Base-by-base conservation (phyloP, 2,113 vertebrate genomes). In the Monarcha castaneiventris region DNA sequence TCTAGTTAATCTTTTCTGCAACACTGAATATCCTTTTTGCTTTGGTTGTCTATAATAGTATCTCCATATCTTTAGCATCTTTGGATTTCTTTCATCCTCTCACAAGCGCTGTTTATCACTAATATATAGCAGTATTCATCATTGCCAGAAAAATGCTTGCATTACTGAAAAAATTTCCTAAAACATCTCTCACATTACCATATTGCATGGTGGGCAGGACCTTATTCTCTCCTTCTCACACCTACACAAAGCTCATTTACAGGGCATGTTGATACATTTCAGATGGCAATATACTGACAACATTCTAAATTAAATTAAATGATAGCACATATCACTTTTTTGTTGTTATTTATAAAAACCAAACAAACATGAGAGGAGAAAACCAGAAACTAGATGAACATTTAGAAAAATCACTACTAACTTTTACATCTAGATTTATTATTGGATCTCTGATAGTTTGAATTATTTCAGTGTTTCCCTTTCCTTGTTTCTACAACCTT, bases 181-280 rank as follows among this genome's bases (percentile, higher is more conserved):
- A 74, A 87, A 27, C 39, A 55, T 84, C 54, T 89, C 59, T 83
- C 0, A 2, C 21, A 12, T 84, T 87, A 80, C 51, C 14, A 58
- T 84, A 78, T 61, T 96, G 62, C 69, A 56, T 44, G 39, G 77
- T 87, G 84, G 89, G 56, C 49, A 91, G 52, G 56, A 67, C 77
- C 61, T 89, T 78, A 81, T 87, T 78, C 94, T 93, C 73, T 84
- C 63, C 64, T 90, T 88, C 82, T 78, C 84, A 87, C 69, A 89
- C 77, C 87, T 91, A 76, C 75, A 84, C 77, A 94, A 72, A 71
- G 43, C 77, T 89, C 52, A 78, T 63, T 94, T 81, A 75, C 8
- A 3, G 43, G 89, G 39, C 84, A 91, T 81, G 95, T 66, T 87
- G 77, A 81, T 95, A 75, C 33, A 67, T 82, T 87, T 94, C 69